Evolutionary conservation across 2,888 invertebrate species (phyloP), one percentile per base, ranked within the genome.

Genomic region (Thalpophila matura): DNA sequence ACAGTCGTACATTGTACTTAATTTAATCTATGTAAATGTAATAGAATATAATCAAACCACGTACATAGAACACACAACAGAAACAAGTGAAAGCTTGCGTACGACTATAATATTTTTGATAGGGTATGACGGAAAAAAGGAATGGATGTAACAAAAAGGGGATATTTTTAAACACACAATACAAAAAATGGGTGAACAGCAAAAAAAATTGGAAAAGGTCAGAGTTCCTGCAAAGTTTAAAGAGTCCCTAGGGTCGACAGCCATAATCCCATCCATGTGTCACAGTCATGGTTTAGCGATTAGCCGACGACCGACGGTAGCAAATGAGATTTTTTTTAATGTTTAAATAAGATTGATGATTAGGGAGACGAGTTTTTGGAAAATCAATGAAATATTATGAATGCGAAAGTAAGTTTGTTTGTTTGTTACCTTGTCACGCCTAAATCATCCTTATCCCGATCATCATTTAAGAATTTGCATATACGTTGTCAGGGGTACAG

Each of bases 321-420:
- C 82, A 74, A 85, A 86, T 82, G 68, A 73, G 51, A 46, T 75
- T 80, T 81, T 83, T 84, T 83, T 81, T 71, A 69, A 38, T 84
- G 75, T 84, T n/a, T 83, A 82, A 87, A 90, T 85, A 80, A 67
- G 81, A 81, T 74, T 79, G 77, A 84, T 82, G 67, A 51, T 42
- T 42, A 27, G 18, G 29, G 18, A 43, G 12, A 54, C 33, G n/a
- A 16, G 1, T 37, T 38, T 45, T 40, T 14, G 0, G 3, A 16
- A 14, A 33, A 43, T 42, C n/a, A 27, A 18, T 45, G 7, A n/a
- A n/a, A n/a, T n/a, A n/a, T n/a, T n/a, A n/a, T n/a, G n/a, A n/a
- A n/a, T n/a, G n/a, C n/a, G n/a, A n/a, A n/a, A n/a, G n/a, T n/a
- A n/a, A n/a, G n/a, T n/a, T n/a, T n/a, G n/a, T n/a, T n/a, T n/a